Conservation (phyloP, 2,888 invertebrate genomes). For the Clivina fossor region DNA sequence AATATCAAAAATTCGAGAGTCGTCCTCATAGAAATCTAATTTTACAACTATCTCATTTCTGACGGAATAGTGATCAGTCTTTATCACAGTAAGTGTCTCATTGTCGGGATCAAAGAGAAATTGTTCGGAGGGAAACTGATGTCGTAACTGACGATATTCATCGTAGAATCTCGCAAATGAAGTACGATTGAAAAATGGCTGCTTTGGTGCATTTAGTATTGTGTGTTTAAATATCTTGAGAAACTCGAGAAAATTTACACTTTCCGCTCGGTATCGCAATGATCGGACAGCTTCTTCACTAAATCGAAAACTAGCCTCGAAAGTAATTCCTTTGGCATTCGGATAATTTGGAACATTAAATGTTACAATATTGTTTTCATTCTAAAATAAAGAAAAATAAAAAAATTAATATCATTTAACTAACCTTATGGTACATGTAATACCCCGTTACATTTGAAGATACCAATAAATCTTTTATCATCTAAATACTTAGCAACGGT, state of each 20-base stretch:
- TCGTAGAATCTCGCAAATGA: conserved; percentile 7
- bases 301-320: conserved; percentile 10
- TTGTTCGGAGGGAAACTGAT: not conserved
- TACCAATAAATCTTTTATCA: conserved; percentile 11
- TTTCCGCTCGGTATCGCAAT: conserved; percentile 6
- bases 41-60: conserved; percentile 5
- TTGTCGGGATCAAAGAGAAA: conserved; percentile 7
- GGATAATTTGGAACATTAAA: conserved; percentile 23
- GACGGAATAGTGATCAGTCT: not conserved
- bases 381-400: conserved; percentile 9
- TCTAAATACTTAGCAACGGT: conserved; percentile 11
- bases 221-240: conserved; percentile 11
- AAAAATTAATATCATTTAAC: conserved; percentile 2
- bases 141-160: conserved; percentile 10
- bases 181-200: conserved; percentile 1
- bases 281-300: not conserved
- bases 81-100: conserved; percentile 9
- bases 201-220: not conserved
- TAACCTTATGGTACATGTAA: conserved; percentile 2
- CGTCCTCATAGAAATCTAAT: conserved; percentile 2
- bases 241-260: conserved; percentile 14
- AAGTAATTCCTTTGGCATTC: not conserved
- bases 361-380: conserved; percentile 11
- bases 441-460: conserved; percentile 19
- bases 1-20: not conserved